These are phyloP conservation scores for Troides helena DNA, from an alignment of 2,888 invertebrate species.

Conservation along the genomic window DNA sequence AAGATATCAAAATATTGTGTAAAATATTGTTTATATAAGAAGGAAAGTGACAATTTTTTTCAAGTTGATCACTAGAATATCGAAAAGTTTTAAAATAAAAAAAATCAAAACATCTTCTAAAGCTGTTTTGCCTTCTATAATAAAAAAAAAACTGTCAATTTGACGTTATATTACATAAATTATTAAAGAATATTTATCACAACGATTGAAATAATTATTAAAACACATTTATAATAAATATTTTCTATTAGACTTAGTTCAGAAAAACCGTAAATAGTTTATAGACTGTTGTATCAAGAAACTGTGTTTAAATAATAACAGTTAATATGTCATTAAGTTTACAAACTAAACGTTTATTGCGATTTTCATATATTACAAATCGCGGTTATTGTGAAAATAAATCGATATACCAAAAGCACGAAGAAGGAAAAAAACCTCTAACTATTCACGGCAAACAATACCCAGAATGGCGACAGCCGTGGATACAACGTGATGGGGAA, in stretches of 20 bases:
- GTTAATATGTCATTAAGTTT: constrained; percentile 49
- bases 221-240: neutral
- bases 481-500: constrained; percentile 79
- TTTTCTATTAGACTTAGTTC: neutral
- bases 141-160: neutral
- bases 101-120: neutral
- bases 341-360: constrained; percentile 40
- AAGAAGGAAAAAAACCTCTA: constrained; percentile 57
- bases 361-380: constrained; percentile 41
- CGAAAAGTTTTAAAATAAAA: no score
- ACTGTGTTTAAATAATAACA: neutral
- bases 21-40: no score
- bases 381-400: constrained; percentile 61
- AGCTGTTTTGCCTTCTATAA: neutral
- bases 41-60: no score
- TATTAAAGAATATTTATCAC: neutral
- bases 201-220: neutral
- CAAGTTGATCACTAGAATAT: no score
- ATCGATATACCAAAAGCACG: constrained; percentile 61
- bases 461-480: constrained; percentile 82
- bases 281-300: neutral
- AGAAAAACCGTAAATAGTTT: neutral
- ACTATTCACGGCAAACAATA: constrained; percentile 65
- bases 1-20: no score
- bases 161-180: constrained; percentile 3